phyloP scores from a whole-genome alignment of 1,140 invertebrate species.

The Arctopsyche grandis region DNA sequence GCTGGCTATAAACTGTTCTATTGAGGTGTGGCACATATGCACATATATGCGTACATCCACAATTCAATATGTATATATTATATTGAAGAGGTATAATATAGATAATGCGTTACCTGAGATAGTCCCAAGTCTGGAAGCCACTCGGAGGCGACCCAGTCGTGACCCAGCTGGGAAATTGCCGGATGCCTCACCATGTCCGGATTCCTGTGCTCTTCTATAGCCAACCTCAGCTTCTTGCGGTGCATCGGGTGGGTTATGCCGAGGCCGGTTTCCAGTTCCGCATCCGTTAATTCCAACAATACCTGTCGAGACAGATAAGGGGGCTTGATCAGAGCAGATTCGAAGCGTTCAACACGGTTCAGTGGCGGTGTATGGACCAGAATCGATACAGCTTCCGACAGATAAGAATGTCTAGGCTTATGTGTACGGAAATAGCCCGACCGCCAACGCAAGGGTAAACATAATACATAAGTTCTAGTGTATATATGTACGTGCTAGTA shows the following conservation, averaged over 20 bases:
- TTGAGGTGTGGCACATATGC: too few species aligned
- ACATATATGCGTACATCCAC: too few species aligned
- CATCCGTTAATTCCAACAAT: constrained; percentile 87
- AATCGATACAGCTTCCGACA: not conserved
- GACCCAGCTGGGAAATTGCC: constrained; percentile 84
- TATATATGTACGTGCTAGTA: too few species aligned
- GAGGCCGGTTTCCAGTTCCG: constrained; percentile 86
- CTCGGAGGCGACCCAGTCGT: constrained; percentile 91
- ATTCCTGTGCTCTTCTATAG: constrained; percentile 91
- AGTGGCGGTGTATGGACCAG: too few species aligned
- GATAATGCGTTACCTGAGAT: constrained; percentile 79
- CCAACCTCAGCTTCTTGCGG: constrained; percentile 90
- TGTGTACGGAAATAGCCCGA: too few species aligned
- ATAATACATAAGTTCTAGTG: too few species aligned
- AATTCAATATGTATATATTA: too few species aligned
- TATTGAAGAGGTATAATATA: too few species aligned
- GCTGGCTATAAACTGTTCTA: too few species aligned
- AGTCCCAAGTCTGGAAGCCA: constrained; percentile 92
- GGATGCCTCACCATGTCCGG: constrained; percentile 87
- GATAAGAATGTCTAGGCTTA: too few species aligned
- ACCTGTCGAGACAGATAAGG: constrained; percentile 68
- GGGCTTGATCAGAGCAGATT: not conserved
- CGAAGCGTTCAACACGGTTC: too few species aligned
- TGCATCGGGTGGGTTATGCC: constrained; percentile 92
- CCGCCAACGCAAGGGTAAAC: too few species aligned